Evolutionary conservation across 2,888 invertebrate genomes (phyloP), one percentile per base, ranked within the genome.

Genomic region (Philhelius pedissequus): DNA sequence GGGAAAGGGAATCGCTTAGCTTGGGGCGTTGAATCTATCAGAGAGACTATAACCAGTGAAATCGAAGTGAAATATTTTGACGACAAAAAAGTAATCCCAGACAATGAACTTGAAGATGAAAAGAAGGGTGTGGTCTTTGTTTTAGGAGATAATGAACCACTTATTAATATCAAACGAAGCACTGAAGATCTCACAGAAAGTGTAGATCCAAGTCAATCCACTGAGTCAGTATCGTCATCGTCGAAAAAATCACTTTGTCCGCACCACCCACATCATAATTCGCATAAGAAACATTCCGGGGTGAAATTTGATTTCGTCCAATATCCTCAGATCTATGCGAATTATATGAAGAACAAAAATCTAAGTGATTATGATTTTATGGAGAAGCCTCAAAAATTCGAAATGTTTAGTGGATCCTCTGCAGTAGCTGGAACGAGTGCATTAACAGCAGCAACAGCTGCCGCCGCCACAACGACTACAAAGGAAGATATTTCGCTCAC

Each of bases 291-390:
- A 92, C 94, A 94, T 93, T 94, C 94, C 90, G 94, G 95, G 88
- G 94, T 95, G 90, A 95, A 95, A 91, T 95, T 95, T 89, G 95
- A 95, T 90, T 94, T 95, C 89, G 94, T 94, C 90, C 94, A 95
- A 91, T 95, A 94, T 91, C 95, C 95, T 32, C 94, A 95, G 90
- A 95, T 95, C 90, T 94, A 94, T 87, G 94, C 94, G 88, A 95
- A 95, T 91, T 95, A 95, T 89, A 95, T 95, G 95, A 94, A 94
- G 91, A 94, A 94, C 90, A 95, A 95, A 91, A 95, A 95, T 90
- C 92, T 95, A 87, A 94, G 94, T 83, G 89, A 90, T 74, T 90
- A 89, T 69, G 91, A 91, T 45, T 86, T 91, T 75, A 77, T 90
- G 30, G 80, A 76, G 35, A 86, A 77, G 22, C 90, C 89, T 68